These are phyloP conservation scores for Tachina grossa DNA, from an alignment of 2,888 invertebrate species.

Conservation along the genomic window DNA sequence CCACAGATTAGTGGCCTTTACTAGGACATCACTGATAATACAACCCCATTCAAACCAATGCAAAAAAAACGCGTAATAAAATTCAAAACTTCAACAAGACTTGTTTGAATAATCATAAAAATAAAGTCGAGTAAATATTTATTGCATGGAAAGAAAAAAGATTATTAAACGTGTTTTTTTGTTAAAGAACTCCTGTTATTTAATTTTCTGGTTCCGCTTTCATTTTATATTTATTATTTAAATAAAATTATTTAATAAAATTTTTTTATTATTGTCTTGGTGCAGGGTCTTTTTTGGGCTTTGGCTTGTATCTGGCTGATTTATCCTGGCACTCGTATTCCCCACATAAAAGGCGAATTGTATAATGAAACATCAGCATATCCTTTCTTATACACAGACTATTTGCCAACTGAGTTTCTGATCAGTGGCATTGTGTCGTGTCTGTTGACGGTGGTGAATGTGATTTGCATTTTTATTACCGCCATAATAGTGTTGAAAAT, in stretches of 20 bases:
- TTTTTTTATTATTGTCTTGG: slow-evolving; percentile 57
- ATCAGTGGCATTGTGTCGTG: slow-evolving; percentile 91
- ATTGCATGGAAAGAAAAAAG: not conserved
- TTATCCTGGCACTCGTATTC: slow-evolving; percentile 86
- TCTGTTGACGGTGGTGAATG: slow-evolving; percentile 90
- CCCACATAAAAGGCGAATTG: slow-evolving; percentile 87
- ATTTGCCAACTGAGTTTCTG: slow-evolving; percentile 90
- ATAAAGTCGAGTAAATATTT: not conserved
- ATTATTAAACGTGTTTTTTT: not conserved
- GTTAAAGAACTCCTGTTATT: slow-evolving; percentile 52
- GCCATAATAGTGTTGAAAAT: slow-evolving; percentile 92
- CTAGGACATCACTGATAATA: too few relatives aligned
- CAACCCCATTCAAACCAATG: too few relatives aligned
- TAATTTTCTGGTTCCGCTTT: slow-evolving; percentile 17
- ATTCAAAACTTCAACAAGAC: not conserved
- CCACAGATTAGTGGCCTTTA: too few relatives aligned
- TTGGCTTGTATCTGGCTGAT: slow-evolving; percentile 88
- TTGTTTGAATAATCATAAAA: not conserved
- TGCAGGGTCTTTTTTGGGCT: slow-evolving; percentile 89
- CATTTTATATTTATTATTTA: slow-evolving; percentile 2
- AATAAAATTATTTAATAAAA: slow-evolving; percentile 22
- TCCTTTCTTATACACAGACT: slow-evolving; percentile 87
- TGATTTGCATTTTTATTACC: slow-evolving; percentile 91
- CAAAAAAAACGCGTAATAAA: not conserved
- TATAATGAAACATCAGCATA: slow-evolving; percentile 86